phyloP scores from a whole-genome alignment of 1,140 invertebrate genomes.

The Drosophila asahinai region DNA sequence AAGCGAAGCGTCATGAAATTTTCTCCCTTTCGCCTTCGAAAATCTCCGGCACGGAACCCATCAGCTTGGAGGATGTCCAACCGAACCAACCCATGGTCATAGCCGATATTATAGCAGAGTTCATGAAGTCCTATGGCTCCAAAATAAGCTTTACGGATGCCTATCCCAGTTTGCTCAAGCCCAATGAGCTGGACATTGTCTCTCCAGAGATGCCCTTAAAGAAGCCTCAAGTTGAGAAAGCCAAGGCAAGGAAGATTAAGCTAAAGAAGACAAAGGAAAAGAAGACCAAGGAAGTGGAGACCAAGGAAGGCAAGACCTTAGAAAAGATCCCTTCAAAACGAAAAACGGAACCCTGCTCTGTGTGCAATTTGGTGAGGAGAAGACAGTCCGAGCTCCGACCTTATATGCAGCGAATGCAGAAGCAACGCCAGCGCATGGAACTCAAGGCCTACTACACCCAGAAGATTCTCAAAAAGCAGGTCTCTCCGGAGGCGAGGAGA shows the following conservation, averaged over 20 bases:
- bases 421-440: slow-evolving; percentile 31
- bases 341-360: not conserved
- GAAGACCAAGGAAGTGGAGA: not conserved
- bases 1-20: too few species aligned
- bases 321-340: not conserved
- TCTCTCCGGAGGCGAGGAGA: not conserved
- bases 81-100: not conserved
- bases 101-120: slow-evolving; percentile 2
- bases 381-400: not conserved
- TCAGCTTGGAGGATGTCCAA: not conserved
- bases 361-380: slow-evolving; percentile 25
- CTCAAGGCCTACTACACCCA: slow-evolving; percentile 37
- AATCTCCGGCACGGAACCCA: fast-evolving
- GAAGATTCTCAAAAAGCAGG: slow-evolving; percentile 3
- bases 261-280: not conserved
- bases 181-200: not conserved
- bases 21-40: not conserved
- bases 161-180: not conserved
- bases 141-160: not conserved
- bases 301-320: not conserved
- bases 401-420: slow-evolving; percentile 49
- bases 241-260: not conserved
- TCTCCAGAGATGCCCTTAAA: not conserved
- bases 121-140: not conserved
- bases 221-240: not conserved